Evolutionary conservation across 1,140 invertebrate genomes (phyloP), one percentile per base, ranked within the genome.

Genomic region (Macrostomum lignano): DNA sequence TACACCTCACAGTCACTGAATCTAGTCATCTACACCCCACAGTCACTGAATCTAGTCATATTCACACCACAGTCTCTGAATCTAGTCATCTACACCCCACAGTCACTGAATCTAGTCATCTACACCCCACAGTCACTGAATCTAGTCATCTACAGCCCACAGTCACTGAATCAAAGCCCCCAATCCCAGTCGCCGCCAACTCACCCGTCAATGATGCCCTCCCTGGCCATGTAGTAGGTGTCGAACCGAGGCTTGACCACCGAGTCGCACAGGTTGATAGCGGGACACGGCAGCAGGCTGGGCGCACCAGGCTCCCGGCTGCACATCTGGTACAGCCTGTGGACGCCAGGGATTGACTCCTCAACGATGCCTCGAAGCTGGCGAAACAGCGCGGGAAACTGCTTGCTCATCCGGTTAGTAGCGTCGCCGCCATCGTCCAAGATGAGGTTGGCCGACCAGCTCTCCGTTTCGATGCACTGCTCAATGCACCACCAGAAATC

Each of bases 401-500:
- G 88, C 62, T 91, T 91, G 25, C 88, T 66, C 74, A 91, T 82
- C 21, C 86, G 65, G 57, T 91, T 78, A 0, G 82, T 93, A 11
- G 81, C 76, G 63, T 94, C 84, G 2, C 84, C 84, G 1, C 84
- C 86, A 55, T 94, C 86, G 55, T 93, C 84, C 31, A 94, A 55
- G 44, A 94, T 91, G 60, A 91, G 82, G 54, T 93, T 94, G n/a
- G 84, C 81, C 46, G 84, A 75, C 84, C 82, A 93, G 10, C 45
- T 46, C 42, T 82, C 74, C 21, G 74, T 70, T 39, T 73, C 72
- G 19, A 91, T 72, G 55, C 75, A 79, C 46, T 74, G 74, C 55
- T 93, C 81, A 38, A 93, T 91, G 46, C 79, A 86, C 82, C 82
- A 93, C 84, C 84, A 93, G 60, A 91, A 91, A 50, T 91, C 82